Evolutionary conservation across 1,140 invertebrate species (phyloP), one percentile per base, ranked within the genome.

Genomic region (Drosophila elegans): DNA sequence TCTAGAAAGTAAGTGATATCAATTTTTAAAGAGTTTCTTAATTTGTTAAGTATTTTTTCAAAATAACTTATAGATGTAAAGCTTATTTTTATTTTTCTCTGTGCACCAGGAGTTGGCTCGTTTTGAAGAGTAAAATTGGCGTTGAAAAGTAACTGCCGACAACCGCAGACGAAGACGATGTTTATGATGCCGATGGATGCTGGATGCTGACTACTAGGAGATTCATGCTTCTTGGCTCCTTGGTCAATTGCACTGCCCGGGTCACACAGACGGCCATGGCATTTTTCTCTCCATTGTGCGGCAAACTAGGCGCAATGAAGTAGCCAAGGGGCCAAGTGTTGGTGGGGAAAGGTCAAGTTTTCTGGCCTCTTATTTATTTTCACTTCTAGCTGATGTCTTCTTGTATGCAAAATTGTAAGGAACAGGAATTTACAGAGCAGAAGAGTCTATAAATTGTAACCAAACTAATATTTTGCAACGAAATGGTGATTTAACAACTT

Each of bases 131-230:
- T 63, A 64, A 86, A 86, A 88, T 86, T 86, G 83, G 83, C 83
- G 83, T 88, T 88, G 79, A 86, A 86, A 86, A 88, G 84, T 86
- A 86, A 83, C 82, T 86, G 83, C 85, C 82, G 78, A 63, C 29
- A 77, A 61, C 55, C 74, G 64, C 69, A 42, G 74, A 68, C 27
- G 57, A 53, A 51, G 52, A 57, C 55, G 48, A 57, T 39, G 32
- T 44, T 46, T 55, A 57, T 62, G 46, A 56, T 42, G 29, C 29
- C 29, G 29, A 32, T 32, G 29, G 29, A 32, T 32, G 57, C 16
- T 63, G 39, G 21, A 25, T 53, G 27, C 49, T 9, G 51, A 66
- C 55, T 56, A 51, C 53, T 39, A 61, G 48, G 42, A 49, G 63
- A 60, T 34, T 71, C 21, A 44, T 71, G 52, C 66, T 72, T 66